These are phyloP conservation scores for Stenchaetothrips biformis DNA, from an alignment of 2,888 invertebrate species.

Conservation along the genomic window DNA sequence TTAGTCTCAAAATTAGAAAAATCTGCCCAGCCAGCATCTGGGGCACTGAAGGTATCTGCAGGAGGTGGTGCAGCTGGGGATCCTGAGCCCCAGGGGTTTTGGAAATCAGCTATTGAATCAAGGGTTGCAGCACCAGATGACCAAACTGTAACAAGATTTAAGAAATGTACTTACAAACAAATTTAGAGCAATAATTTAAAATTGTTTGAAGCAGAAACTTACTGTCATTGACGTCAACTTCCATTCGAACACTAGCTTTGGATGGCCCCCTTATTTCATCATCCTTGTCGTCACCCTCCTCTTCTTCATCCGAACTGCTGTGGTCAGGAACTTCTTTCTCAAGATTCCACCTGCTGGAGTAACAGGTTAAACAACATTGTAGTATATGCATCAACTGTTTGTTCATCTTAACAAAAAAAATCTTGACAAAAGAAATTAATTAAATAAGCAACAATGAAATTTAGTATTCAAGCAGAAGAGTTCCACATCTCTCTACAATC, in stretches of 20 bases:
- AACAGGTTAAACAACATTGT: not conserved
- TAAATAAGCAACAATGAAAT: not conserved
- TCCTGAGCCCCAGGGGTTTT: conserved; percentile 42
- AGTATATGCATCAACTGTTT: not conserved
- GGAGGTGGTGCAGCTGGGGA: conserved; percentile 36
- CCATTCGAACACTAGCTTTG: not conserved
- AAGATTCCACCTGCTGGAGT: conserved; percentile 33
- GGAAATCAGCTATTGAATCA: conserved; percentile 37
- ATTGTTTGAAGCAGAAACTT: not conserved
- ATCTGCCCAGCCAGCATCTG: conserved; percentile 47
- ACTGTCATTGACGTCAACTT: conserved; percentile 22
- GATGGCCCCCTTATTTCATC: conserved; percentile 36
- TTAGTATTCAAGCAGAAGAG: too few species aligned
- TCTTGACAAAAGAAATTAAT: not conserved
- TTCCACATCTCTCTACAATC: too few species aligned
- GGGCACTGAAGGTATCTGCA: conserved; percentile 32
- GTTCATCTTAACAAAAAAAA: conserved; percentile 11
- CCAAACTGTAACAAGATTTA: conserved; percentile 43
- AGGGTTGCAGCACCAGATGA: conserved; percentile 40
- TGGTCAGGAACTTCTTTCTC: conserved; percentile 35
- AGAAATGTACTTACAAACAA: conserved; percentile 26
- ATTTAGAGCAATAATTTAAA: not conserved
- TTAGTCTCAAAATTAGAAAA: conserved; percentile 39
- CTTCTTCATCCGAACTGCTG: conserved; percentile 40
- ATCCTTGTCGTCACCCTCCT: conserved; percentile 45